Conservation (phyloP, 1,140 invertebrate genomes). For the Notospermus geniculatus region DNA sequence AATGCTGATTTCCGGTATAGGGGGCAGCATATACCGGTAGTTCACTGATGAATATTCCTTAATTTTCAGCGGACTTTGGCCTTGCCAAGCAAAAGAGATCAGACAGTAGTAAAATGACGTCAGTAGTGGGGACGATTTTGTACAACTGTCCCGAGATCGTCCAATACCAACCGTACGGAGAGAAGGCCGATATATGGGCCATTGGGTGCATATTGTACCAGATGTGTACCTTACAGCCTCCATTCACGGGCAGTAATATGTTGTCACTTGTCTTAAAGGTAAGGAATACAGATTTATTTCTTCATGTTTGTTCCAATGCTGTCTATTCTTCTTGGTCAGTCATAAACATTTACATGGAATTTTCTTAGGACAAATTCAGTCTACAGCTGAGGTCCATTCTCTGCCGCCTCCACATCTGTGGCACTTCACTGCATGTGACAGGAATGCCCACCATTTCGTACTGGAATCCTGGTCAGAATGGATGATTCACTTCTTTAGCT, state of each 20-base stretch:
- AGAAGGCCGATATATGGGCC: constrained; percentile 58
- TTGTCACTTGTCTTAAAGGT: constrained; percentile 52
- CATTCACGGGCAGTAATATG: constrained; percentile 55
- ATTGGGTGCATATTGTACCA: constrained; percentile 57
- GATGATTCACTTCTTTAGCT: too few species aligned
- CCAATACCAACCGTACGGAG: constrained; percentile 55
- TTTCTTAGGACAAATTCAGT: too few species aligned
- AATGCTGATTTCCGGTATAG: constrained; percentile 3
- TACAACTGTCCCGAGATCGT: constrained; percentile 57
- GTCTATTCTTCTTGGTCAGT: too few species aligned
- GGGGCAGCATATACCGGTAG: too few species aligned
- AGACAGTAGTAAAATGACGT: constrained; percentile 56
- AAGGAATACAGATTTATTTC: constrained; percentile 6
- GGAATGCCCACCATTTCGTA: too few species aligned
- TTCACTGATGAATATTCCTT: constrained; percentile 12
- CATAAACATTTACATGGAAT: too few species aligned
- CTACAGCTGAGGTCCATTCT: too few species aligned
- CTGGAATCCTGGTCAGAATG: too few species aligned
- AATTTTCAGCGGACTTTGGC: constrained; percentile 54
- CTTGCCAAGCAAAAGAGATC: constrained; percentile 55
- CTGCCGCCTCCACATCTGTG: too few species aligned
- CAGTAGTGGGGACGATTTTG: constrained; percentile 57
- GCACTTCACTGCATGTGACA: too few species aligned
- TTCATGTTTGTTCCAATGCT: neutral
- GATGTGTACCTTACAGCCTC: constrained; percentile 53